These are phyloP conservation scores for Cosmia pyralina DNA, from an alignment of 2,888 invertebrate genomes.

Conservation along the genomic window DNA sequence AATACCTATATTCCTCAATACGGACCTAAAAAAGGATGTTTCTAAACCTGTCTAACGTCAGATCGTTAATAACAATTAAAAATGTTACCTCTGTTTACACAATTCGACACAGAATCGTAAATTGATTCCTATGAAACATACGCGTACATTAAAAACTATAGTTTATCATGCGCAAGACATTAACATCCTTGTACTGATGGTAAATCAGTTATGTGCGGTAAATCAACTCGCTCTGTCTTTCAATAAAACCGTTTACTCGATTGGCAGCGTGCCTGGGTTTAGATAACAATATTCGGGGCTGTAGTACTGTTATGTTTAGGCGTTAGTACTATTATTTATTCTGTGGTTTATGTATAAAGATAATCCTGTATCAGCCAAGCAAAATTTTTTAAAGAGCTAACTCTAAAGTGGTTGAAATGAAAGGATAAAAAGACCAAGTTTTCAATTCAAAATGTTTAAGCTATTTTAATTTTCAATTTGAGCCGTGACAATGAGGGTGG, in stretches of 20 bases:
- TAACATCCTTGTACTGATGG: constrained; percentile 41
- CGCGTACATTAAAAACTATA: constrained; percentile 37
- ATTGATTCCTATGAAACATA: constrained; percentile 37
- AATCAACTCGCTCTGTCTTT: constrained; percentile 55
- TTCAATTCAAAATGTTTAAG: constrained; percentile 25
- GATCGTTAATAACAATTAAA: constrained; percentile 44
- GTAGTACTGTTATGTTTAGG: no score
- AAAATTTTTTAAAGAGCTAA: constrained; percentile 12
- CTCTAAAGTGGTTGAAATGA: constrained; percentile 10
- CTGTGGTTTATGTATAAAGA: neutral
- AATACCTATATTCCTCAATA: constrained; percentile 16
- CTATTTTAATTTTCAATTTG: constrained; percentile 45
- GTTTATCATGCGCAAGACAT: constrained; percentile 46
- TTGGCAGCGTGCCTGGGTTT: constrained; percentile 60
- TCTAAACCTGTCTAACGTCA: constrained; percentile 30
- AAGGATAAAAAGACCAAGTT: constrained; percentile 35
- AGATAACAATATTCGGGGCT: constrained; percentile 39
- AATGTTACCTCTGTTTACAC: constrained; percentile 50
- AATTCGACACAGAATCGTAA: constrained; percentile 40
- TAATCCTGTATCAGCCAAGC: constrained; percentile 6
- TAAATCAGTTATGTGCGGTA: constrained; percentile 53
- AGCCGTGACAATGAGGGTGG: constrained; percentile 17
- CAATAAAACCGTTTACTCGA: constrained; percentile 52
- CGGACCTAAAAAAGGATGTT: constrained; percentile 21
- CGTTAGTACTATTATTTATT: no score